phyloP scores from a whole-genome alignment of 2,888 invertebrate species.

The Pachliopta kotzebuea region DNA sequence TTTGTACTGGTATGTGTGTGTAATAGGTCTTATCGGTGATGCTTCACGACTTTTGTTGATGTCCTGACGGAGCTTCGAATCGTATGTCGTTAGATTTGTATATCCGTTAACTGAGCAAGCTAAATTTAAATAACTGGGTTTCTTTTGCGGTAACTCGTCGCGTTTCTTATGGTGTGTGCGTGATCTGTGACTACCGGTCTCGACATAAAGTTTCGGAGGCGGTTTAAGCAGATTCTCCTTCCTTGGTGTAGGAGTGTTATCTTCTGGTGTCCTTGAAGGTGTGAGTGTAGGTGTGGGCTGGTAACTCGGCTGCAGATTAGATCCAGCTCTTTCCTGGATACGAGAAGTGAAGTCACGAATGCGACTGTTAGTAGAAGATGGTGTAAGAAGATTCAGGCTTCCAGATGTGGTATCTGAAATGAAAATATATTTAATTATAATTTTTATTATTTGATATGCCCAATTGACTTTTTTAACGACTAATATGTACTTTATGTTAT shows the following conservation, averaged over 20 bases:
- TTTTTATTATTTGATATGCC: not conserved
- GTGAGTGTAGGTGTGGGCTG: slow-evolving; percentile 52
- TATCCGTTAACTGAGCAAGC: slow-evolving; percentile 96
- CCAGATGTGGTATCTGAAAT: slow-evolving; percentile 80
- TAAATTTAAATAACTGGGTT: slow-evolving; percentile 93
- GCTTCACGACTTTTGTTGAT: slow-evolving; percentile 86
- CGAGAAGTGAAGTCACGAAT: slow-evolving; percentile 81
- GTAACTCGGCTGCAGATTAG: slow-evolving; percentile 52
- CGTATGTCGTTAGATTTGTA: slow-evolving; percentile 91
- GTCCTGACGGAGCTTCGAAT: slow-evolving; percentile 88
- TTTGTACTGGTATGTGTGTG: slow-evolving; percentile 70
- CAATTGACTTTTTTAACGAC: no score
- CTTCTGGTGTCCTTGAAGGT: slow-evolving; percentile 48
- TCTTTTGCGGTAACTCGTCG: slow-evolving; percentile 78
- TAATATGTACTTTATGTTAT: no score
- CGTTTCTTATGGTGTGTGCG: slow-evolving; percentile 64
- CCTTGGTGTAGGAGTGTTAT: slow-evolving; percentile 48
- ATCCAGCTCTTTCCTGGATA: slow-evolving; percentile 76
- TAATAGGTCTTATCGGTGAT: slow-evolving; percentile 84
- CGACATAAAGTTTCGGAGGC: slow-evolving; percentile 64
- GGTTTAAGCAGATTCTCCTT: slow-evolving; percentile 65
- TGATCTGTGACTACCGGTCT: slow-evolving; percentile 62
- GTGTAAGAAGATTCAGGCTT: slow-evolving; percentile 82
- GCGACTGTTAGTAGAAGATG: slow-evolving; percentile 80
- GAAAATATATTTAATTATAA: not conserved